Evolutionary conservation across 2,113 vertebrate genomes (phyloP).

Genomic region (Candoia aspera): DNA sequence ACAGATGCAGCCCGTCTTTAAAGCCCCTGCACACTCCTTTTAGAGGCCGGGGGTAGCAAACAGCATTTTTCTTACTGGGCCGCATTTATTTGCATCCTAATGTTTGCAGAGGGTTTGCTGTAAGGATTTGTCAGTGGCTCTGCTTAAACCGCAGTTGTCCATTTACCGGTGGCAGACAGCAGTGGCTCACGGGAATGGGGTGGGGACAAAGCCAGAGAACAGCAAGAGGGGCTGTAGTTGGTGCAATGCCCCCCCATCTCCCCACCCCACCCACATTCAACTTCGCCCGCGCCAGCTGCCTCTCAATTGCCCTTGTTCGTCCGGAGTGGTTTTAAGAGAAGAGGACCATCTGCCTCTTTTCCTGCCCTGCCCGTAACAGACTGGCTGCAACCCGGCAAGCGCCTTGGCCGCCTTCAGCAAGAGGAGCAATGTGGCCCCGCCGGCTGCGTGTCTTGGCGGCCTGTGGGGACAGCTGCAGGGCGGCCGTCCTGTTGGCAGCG

Average conservation of each 20-base stretch:
- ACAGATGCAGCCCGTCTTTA: no score
- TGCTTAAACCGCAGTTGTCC: no score
- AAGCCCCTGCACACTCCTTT: no score
- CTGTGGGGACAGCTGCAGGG: slow-evolving; percentile 33
- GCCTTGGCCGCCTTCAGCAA: slow-evolving; percentile 87
- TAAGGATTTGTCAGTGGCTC: no score
- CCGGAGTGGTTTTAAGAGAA: not conserved
- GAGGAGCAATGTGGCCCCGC: slow-evolving; percentile 71
- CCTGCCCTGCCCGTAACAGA: slow-evolving; percentile 69
- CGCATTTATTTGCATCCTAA: no score
- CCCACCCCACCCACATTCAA: not conserved
- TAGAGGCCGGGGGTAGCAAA: no score
- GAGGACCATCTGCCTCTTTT: not conserved
- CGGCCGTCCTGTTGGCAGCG: slow-evolving; percentile 37
- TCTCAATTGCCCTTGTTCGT: no score
- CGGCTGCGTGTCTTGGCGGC: slow-evolving; percentile 14
- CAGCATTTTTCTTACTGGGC: no score
- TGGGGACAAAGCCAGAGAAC: not conserved
- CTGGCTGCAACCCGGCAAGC: slow-evolving; percentile 88
- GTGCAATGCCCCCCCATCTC: not conserved
- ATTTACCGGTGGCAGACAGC: no score
- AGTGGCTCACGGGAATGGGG: no score
- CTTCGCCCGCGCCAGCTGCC: not conserved
- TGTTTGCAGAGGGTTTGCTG: no score
- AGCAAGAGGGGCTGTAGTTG: not conserved